A percentile compares a stretch with the other conserved stretches of the same genome.
Conservation (phyloP, 2,888 invertebrate species). For the Spisula subtruncata region DNA sequence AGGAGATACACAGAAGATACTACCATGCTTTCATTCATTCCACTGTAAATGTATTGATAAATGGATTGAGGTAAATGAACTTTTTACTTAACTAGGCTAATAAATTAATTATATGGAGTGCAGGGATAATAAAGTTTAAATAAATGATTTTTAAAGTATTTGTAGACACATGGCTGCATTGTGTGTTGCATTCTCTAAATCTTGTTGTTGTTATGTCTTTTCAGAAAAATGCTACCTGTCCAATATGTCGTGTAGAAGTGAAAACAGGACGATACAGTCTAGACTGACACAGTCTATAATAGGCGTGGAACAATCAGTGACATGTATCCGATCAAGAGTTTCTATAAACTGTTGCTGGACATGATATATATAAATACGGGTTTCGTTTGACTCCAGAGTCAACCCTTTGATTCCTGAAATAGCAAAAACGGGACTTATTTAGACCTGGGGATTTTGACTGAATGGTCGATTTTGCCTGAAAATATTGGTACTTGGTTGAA, state of each 20-base stretch:
- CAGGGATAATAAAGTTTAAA: too few relatives aligned
- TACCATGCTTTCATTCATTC: constrained; percentile 86
- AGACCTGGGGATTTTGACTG: too few relatives aligned
- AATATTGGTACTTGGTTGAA: too few relatives aligned
- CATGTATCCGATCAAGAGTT: not conserved
- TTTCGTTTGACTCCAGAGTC: too few relatives aligned
- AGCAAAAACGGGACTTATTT: too few relatives aligned
- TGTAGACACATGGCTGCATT: not conserved
- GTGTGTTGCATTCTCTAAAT: not conserved
- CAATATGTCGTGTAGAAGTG: constrained; percentile 77
- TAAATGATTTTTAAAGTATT: constrained; percentile 55
- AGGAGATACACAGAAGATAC: constrained; percentile 81
- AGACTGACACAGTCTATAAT: not conserved
- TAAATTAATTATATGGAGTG: too few relatives aligned
- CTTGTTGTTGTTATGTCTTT: constrained; percentile 59
- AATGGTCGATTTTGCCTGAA: too few relatives aligned
- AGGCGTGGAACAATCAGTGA: not conserved
- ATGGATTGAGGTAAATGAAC: constrained; percentile 82
- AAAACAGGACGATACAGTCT: constrained; percentile 37
- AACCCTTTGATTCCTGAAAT: too few relatives aligned
- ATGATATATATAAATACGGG: too few relatives aligned
- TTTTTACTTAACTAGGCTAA: too few relatives aligned
- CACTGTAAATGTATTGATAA: constrained; percentile 84
- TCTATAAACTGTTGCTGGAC: too few relatives aligned
- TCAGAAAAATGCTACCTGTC: constrained; percentile 78